These are phyloP conservation scores for Melitaea athalia DNA, from an alignment of 2,888 invertebrate genomes.

Conservation along the genomic window DNA sequence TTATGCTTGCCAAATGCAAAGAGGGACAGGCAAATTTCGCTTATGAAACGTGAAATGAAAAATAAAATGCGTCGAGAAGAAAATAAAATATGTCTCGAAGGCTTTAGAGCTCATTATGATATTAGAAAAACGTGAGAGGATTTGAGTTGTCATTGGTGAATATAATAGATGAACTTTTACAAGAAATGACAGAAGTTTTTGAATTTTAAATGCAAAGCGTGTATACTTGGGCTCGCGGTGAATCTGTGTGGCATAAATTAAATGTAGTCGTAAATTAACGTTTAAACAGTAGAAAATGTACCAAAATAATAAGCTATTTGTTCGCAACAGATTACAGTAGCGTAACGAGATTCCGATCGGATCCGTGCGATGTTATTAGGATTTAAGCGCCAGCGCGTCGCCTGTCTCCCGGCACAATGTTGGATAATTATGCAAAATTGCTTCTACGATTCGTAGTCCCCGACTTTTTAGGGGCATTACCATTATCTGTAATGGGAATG, in stretches of 20 bases:
- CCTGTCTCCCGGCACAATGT: slow-evolving; percentile 64
- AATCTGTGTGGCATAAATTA: slow-evolving; percentile 2
- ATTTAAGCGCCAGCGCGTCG: slow-evolving; percentile 70
- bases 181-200: slow-evolving; percentile 28
- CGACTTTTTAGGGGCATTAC: slow-evolving; percentile 77
- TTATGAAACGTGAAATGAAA: slow-evolving; percentile 82
- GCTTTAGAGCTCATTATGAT: slow-evolving; percentile 77
- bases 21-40: slow-evolving; percentile 77
- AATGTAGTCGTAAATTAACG: neutral
- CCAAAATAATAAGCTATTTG: slow-evolving; percentile 65
- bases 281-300: slow-evolving; percentile 44
- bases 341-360: slow-evolving; percentile 77
- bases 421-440: slow-evolving; percentile 81
- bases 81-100: slow-evolving; percentile 78
- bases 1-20: slow-evolving; percentile 77
- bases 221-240: slow-evolving; percentile 2
- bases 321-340: slow-evolving; percentile 68
- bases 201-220: slow-evolving; percentile 10
- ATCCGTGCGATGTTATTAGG: slow-evolving; percentile 74
- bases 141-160: slow-evolving; percentile 65
- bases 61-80: slow-evolving; percentile 76
- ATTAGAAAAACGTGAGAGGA: slow-evolving; percentile 78
- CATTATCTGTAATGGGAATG: slow-evolving; percentile 78
- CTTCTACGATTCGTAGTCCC: slow-evolving; percentile 76
- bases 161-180: slow-evolving; percentile 45